phyloP scores from a whole-genome alignment of 2,113 vertebrate genomes.

The Calidris pugnax region DNA sequence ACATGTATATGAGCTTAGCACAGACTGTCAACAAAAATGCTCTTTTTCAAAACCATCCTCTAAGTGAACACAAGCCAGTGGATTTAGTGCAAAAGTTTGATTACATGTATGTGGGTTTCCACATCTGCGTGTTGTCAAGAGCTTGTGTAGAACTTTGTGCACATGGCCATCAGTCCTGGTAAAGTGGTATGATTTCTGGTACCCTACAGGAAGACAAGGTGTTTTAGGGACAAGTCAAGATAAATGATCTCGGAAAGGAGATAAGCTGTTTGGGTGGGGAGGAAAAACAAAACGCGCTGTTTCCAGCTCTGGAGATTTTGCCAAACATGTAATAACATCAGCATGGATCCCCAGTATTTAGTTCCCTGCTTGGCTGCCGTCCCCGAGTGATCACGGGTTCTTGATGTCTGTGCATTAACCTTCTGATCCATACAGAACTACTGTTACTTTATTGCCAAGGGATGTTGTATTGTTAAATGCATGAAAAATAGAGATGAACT shows the following conservation, averaged over 20 bases:
- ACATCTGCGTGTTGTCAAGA: background rate
- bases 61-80: background rate
- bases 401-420: background rate
- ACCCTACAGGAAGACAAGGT: background rate
- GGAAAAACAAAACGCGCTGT: background rate
- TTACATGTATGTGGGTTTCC: background rate
- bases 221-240: background rate
- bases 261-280: background rate
- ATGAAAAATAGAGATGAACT: conserved; percentile 10
- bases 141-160: background rate
- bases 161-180: background rate
- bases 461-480: background rate
- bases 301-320: background rate
- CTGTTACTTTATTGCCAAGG: background rate
- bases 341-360: background rate
- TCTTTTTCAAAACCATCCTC: background rate
- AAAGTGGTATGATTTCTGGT: background rate
- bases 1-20: accelerated
- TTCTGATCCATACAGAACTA: background rate
- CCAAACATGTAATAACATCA: background rate
- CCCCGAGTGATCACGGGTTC: background rate
- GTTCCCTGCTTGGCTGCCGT: background rate
- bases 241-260: background rate
- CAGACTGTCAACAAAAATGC: background rate
- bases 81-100: background rate